These are phyloP conservation scores for Nomada hirtipes DNA, from an alignment of 2,888 invertebrate genomes.

Conservation along the genomic window DNA sequence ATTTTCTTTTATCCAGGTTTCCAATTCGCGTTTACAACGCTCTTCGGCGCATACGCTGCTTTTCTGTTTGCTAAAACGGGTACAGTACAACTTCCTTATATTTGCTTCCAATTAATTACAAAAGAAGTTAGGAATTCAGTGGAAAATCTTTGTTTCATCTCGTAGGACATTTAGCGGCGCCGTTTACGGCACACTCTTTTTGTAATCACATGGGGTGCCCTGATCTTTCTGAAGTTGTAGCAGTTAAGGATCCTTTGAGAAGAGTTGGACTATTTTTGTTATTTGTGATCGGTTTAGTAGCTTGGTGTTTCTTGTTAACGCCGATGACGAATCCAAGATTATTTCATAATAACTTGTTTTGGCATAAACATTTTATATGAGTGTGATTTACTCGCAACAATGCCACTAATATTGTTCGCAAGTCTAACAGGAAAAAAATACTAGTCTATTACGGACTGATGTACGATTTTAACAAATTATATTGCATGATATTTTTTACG, in stretches of 20 bases:
- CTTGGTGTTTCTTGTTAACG: slow-evolving; percentile 91
- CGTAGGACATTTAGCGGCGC: slow-evolving; percentile 94
- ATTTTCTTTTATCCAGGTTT: slow-evolving; percentile 86
- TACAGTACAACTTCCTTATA: slow-evolving; percentile 76
- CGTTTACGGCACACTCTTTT: slow-evolving; percentile 95
- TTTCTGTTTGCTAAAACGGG: slow-evolving; percentile 95
- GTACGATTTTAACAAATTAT: slow-evolving; percentile 30
- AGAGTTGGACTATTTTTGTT: slow-evolving; percentile 88
- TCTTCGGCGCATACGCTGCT: slow-evolving; percentile 98
- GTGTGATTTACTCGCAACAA: slow-evolving; percentile 27
- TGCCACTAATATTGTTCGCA: slow-evolving; percentile 30
- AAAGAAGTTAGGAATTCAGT: neutral
- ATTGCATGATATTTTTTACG: slow-evolving; percentile 50
- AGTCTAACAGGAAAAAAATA: slow-evolving; percentile 33
- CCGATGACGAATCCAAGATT: slow-evolving; percentile 91
- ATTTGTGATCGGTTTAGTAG: slow-evolving; percentile 90
- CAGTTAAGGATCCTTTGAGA: slow-evolving; percentile 86
- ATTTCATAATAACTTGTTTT: slow-evolving; percentile 87
- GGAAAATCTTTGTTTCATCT: slow-evolving; percentile 50
- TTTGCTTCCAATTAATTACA: neutral
- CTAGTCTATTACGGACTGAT: slow-evolving; percentile 32
- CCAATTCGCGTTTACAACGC: slow-evolving; percentile 95
- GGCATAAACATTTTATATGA: slow-evolving; percentile 81
- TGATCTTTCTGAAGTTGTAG: slow-evolving; percentile 90
- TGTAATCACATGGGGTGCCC: slow-evolving; percentile 99